Percentiles rank a stretch among this genome's conserved stretches.
Evolutionary conservation across 2,113 vertebrate species (phyloP).

Genomic region (Lynx canadensis): DNA sequence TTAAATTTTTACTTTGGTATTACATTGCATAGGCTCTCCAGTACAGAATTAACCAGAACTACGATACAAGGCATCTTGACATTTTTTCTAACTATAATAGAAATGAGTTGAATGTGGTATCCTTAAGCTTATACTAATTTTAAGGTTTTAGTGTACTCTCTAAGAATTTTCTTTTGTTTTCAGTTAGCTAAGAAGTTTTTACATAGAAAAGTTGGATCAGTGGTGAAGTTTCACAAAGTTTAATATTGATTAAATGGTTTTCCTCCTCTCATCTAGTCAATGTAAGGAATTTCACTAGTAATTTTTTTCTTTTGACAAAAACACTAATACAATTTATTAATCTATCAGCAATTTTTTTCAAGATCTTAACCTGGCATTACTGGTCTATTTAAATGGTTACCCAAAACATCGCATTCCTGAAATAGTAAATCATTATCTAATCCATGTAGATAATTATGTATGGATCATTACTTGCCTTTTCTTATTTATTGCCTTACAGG

Average conservation of each 20-base stretch:
- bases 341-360: not conserved
- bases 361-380: not conserved
- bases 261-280: not conserved
- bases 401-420: not conserved
- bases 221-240: not conserved
- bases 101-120: not conserved
- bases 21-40: not conserved
- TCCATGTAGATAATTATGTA: constrained; percentile 61
- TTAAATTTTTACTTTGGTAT: not conserved
- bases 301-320: not conserved
- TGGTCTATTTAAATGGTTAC: not conserved
- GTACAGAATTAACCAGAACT: not conserved
- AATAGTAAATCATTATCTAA: constrained; percentile 73
- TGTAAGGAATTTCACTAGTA: not conserved
- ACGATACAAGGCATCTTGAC: not conserved
- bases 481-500: constrained; percentile 30
- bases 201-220: not conserved
- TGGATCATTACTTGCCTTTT: constrained; percentile 53
- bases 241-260: not conserved
- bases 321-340: not conserved
- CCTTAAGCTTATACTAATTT: not conserved
- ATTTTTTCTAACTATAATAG: not conserved
- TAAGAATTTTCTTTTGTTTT: not conserved
- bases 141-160: not conserved
- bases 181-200: not conserved